phyloP scores from a whole-genome alignment of 1,140 invertebrate genomes.

The Nymphalis io region DNA sequence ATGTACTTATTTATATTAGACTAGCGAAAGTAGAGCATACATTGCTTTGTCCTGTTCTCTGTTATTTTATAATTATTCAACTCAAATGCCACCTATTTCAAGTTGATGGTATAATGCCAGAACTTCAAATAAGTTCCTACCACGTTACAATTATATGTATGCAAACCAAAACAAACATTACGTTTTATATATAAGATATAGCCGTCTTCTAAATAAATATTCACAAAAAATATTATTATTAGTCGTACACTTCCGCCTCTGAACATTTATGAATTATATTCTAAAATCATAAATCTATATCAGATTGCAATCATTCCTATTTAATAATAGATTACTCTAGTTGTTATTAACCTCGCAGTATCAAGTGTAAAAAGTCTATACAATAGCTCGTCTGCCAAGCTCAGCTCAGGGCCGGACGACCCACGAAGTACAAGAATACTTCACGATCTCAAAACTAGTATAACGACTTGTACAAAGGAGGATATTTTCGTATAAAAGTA shows the following conservation, averaged over 20 bases:
- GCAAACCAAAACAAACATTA: too few species aligned
- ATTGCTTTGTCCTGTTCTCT: too few species aligned
- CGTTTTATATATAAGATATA: too few species aligned
- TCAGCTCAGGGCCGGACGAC: slow-evolving; percentile 33
- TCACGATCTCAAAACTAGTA: slow-evolving; percentile 20
- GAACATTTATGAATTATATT: background rate
- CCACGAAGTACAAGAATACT: slow-evolving; percentile 32
- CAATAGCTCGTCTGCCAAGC: slow-evolving; percentile 27
- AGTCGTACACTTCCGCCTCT: background rate
- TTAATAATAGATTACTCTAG: background rate
- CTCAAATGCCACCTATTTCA: too few species aligned
- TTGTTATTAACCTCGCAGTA: background rate
- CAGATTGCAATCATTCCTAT: background rate
- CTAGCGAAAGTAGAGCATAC: too few species aligned
- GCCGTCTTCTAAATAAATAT: background rate
- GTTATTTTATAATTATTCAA: too few species aligned
- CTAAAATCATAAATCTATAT: background rate
- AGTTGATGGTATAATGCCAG: too few species aligned
- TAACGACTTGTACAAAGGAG: background rate
- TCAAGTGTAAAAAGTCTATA: background rate
- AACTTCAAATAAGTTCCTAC: too few species aligned
- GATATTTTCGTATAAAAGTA: too few species aligned
- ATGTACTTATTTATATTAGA: too few species aligned
- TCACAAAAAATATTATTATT: slow-evolving; percentile 1
- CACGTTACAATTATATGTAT: too few species aligned